Evolutionary conservation across 1,140 invertebrate species (phyloP).

Genomic region (Caenorhabditis remanei): DNA sequence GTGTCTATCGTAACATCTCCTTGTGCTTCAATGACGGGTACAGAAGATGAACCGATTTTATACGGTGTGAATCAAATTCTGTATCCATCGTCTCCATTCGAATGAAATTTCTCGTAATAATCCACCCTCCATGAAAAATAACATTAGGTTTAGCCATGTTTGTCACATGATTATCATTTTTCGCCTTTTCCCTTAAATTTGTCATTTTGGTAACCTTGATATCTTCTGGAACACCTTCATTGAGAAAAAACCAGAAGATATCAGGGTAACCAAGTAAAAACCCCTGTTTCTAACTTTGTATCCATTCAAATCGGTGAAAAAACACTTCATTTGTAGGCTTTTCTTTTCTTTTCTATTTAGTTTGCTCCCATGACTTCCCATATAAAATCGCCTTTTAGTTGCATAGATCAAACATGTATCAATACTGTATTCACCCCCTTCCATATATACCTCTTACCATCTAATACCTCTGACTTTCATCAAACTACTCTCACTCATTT

Average conservation of each 20-base stretch:
- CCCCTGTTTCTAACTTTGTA: neutral
- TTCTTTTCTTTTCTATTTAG: neutral
- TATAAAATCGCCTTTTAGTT: conserved; percentile 29
- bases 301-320: conserved; percentile 33
- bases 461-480: neutral
- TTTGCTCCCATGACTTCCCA: neutral
- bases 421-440: conserved; percentile 12
- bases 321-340: conserved; percentile 38
- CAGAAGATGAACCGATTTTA: neutral
- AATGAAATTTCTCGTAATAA: neutral
- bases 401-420: conserved; percentile 20
- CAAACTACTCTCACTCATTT: conserved; percentile 1
- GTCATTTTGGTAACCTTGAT: no score
- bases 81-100: neutral
- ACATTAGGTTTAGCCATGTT: conserved; percentile 44
- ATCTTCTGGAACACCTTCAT: neutral
- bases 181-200: neutral
- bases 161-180: conserved; percentile 53
- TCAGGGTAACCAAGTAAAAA: neutral
- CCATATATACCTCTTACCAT: conserved; percentile 5
- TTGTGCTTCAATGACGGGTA: neutral
- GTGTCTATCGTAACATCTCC: no score
- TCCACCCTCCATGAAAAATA: neutral
- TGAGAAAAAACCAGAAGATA: neutral
- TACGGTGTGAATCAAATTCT: conserved; percentile 10